phyloP scores from a whole-genome alignment of 2,888 invertebrate genomes.

The Patella depressa region DNA sequence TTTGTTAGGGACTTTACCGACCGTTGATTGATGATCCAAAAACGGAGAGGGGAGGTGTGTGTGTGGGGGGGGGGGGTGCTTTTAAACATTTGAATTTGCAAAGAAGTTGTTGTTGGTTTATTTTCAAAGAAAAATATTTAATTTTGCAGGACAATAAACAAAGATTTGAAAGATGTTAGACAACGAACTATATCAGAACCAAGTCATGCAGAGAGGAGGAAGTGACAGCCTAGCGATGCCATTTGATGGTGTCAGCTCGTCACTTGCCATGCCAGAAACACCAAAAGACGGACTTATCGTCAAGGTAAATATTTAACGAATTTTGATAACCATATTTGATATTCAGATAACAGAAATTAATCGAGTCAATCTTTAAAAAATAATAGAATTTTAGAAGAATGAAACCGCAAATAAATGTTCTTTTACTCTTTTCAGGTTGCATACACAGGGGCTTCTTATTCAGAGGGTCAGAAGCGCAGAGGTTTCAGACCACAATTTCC shows the following conservation, averaged over 20 bases:
- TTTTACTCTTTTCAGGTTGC: conserved; percentile 64
- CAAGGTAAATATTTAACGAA: conserved; percentile 47
- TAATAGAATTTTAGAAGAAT: too few species aligned
- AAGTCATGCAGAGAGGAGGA: conserved; percentile 41
- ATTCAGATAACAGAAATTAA: too few species aligned
- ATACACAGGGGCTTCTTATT: conserved; percentile 72
- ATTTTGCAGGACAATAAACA: conserved; percentile 2
- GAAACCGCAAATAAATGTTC: background rate
- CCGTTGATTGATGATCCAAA: too few species aligned
- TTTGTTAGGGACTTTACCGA: too few species aligned
- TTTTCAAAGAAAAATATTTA: too few species aligned
- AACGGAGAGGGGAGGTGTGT: too few species aligned
- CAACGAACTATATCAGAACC: conserved; percentile 56
- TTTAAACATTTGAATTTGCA: too few species aligned
- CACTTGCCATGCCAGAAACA: conserved; percentile 58
- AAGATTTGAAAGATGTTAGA: conserved; percentile 48
- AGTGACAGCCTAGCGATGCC: conserved; percentile 28
- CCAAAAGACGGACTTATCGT: conserved; percentile 64
- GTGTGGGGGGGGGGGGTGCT: too few species aligned
- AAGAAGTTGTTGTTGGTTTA: too few species aligned
- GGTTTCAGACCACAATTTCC: conserved; percentile 70
- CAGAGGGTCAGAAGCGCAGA: conserved; percentile 71
- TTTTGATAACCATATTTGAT: background rate
- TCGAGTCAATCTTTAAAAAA: too few species aligned
- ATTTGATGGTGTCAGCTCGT: conserved; percentile 46